Percentiles rank a stretch among this genome's conserved stretches.
These are phyloP conservation scores for Drosophila koepferae DNA, from an alignment of 2,888 invertebrate genomes.

Conservation along the genomic window DNA sequence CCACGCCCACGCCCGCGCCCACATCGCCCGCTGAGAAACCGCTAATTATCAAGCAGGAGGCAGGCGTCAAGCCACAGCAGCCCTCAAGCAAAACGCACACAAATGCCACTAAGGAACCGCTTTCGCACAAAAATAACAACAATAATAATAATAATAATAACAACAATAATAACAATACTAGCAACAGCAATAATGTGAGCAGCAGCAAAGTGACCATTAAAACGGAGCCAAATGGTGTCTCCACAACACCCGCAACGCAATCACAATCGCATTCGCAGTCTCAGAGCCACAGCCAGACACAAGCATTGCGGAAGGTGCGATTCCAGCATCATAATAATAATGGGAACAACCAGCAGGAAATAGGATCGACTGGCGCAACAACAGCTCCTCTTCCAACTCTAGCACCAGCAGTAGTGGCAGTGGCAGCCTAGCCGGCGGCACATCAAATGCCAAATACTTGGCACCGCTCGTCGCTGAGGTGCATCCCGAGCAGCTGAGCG, in stretches of 20 bases:
- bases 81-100: slow-evolving; percentile 26
- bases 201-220: slow-evolving; percentile 51
- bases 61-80: slow-evolving; percentile 43
- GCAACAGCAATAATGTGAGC: slow-evolving; percentile 39
- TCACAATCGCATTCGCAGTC: slow-evolving; percentile 14
- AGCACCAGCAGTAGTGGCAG: slow-evolving; percentile 36
- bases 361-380: slow-evolving; percentile 28
- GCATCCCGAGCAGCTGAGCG: slow-evolving; percentile 82
- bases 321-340: slow-evolving; percentile 68
- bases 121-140: slow-evolving; percentile 51
- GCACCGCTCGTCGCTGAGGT: slow-evolving; percentile 84
- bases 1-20: slow-evolving; percentile 75
- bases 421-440: slow-evolving; percentile 60
- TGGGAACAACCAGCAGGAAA: slow-evolving; percentile 44
- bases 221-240: slow-evolving; percentile 63
- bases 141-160: slow-evolving; percentile 49
- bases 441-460: slow-evolving; percentile 80
- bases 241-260: slow-evolving; percentile 12
- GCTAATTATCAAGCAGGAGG: slow-evolving; percentile 60
- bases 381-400: slow-evolving; percentile 50
- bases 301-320: slow-evolving; percentile 69
- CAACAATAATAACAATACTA: slow-evolving; percentile 34
- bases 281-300: slow-evolving; percentile 58
- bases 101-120: slow-evolving; percentile 50
- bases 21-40: slow-evolving; percentile 54